These are phyloP conservation scores for Poeciliopsis paucimaculata DNA, from an alignment of 2,797 vertebrate genomes.

Conservation along the genomic window DNA sequence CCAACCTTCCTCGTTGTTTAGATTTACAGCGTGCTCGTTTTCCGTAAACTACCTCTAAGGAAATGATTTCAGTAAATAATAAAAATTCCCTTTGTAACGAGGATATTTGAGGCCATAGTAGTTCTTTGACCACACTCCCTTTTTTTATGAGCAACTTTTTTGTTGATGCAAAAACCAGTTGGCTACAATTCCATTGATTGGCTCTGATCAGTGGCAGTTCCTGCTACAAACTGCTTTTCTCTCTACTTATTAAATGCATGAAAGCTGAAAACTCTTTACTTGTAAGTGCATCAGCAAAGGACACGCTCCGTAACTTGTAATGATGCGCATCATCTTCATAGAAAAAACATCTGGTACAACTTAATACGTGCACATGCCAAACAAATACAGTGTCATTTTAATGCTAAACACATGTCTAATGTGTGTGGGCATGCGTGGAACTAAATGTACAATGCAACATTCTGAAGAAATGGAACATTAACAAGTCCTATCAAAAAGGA, in stretches of 20 bases:
- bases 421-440: not conserved
- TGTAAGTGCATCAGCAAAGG: not conserved
- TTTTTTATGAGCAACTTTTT: not conserved
- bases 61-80: conserved; percentile 1
- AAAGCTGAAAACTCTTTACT: not conserved
- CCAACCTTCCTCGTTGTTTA: not conserved
- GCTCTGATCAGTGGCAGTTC: not conserved
- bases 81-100: not conserved
- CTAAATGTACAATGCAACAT: not conserved
- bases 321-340: not conserved
- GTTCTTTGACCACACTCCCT: not conserved
- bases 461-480: not conserved
- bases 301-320: not conserved
- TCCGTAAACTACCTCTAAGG: not conserved
- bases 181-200: not conserved
- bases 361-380: not conserved
- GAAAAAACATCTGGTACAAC: not conserved
- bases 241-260: not conserved
- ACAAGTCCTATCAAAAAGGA: not conserved
- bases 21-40: not conserved
- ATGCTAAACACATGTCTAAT: not conserved
- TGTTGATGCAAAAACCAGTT: not conserved
- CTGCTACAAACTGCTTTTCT: not conserved
- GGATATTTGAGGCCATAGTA: not conserved
- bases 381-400: not conserved